phyloP scores from a whole-genome alignment of 2,113 vertebrate genomes.

The Erythrolamprus reginae region DNA sequence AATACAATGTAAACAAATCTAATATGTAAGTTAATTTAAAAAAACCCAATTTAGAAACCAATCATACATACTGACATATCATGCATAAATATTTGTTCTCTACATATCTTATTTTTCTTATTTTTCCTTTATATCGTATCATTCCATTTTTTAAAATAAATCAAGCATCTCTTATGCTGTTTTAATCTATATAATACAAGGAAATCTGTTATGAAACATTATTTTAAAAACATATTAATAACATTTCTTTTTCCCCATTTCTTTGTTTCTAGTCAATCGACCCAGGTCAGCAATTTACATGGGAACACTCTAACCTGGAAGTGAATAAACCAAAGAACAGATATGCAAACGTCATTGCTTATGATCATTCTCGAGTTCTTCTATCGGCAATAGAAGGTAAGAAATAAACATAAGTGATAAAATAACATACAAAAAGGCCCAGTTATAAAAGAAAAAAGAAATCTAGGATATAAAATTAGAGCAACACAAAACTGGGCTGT shows the following conservation, averaged over 20 bases:
- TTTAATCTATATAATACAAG: slow-evolving; percentile 14
- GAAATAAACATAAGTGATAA: neutral
- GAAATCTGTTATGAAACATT: slow-evolving; percentile 13
- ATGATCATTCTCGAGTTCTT: slow-evolving; percentile 94
- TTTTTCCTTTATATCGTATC: too few relatives aligned
- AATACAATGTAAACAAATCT: too few relatives aligned
- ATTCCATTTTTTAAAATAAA: too few relatives aligned
- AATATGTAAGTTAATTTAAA: too few relatives aligned
- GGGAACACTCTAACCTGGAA: slow-evolving; percentile 98
- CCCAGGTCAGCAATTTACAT: slow-evolving; percentile 97
- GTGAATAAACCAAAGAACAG: slow-evolving; percentile 99
- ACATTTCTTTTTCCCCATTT: slow-evolving; percentile 41
- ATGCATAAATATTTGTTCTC: too few relatives aligned
- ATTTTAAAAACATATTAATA: neutral
- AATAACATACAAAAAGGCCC: neutral
- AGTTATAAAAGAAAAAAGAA: neutral
- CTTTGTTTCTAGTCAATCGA: slow-evolving; percentile 85
- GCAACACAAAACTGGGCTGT: neutral
- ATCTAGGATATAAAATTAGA: neutral
- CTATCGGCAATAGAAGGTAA: slow-evolving; percentile 95
- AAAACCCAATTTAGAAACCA: too few relatives aligned
- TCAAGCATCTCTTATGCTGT: too few relatives aligned
- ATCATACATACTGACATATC: too few relatives aligned
- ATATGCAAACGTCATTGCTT: slow-evolving; percentile 98
- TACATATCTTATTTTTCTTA: too few relatives aligned